These are phyloP conservation scores for Nothoprocta pentlandii DNA, from an alignment of 2,113 vertebrate genomes.

Conservation along the genomic window DNA sequence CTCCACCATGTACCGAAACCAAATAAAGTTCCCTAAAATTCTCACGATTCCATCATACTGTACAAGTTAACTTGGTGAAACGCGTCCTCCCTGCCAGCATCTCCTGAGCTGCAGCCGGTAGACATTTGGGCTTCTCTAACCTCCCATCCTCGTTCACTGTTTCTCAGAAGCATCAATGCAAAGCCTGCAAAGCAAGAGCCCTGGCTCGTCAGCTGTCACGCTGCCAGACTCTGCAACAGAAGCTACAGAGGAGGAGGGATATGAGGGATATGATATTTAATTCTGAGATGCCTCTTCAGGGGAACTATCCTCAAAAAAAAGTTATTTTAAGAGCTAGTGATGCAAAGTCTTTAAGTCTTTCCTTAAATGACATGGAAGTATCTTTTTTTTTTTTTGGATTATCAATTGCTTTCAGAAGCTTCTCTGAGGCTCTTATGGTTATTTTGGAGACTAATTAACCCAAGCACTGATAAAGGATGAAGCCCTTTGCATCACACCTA, in stretches of 20 bases:
- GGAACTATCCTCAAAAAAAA: not conserved
- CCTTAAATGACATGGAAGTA: not conserved
- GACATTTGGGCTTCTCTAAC: not conserved
- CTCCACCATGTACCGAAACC: accelerated
- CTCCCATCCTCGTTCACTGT: not conserved
- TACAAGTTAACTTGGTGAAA: not conserved
- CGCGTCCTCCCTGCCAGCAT: not conserved
- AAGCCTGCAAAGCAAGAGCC: not conserved
- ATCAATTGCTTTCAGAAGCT: not conserved
- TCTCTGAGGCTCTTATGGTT: not conserved
- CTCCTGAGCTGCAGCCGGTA: not conserved
- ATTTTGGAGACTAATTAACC: not conserved
- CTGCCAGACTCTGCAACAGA: not conserved
- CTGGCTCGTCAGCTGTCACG: not conserved
- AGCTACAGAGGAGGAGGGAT: not conserved
- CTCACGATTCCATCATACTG: not conserved
- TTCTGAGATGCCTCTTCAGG: not conserved
- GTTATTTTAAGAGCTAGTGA: not conserved
- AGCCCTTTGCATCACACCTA: not conserved
- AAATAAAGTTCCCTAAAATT: not conserved
- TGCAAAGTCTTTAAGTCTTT: not conserved
- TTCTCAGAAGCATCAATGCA: not conserved
- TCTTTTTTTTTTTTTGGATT: not conserved
- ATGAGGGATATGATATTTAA: not conserved
- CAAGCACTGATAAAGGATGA: not conserved